These are phyloP conservation scores for Sepioteuthis lessoniana DNA, from an alignment of 2,888 invertebrate genomes.

Conservation along the genomic window DNA sequence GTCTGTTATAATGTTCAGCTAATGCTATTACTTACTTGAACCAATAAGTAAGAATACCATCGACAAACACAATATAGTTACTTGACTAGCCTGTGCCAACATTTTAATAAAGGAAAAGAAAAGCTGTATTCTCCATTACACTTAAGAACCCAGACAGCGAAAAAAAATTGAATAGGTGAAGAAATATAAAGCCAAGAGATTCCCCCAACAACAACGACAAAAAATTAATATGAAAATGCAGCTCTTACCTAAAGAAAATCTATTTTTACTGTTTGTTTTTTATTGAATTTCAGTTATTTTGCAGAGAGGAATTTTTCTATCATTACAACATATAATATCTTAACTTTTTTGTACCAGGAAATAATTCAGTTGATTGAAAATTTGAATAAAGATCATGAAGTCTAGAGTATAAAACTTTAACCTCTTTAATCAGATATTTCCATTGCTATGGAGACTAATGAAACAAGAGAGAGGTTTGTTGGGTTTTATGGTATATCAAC, in stretches of 20 bases:
- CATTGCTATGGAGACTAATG: too few relatives aligned
- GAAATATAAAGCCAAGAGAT: not conserved
- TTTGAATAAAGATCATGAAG: too few relatives aligned
- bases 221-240: not conserved
- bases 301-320: not conserved
- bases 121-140: not conserved
- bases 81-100: not conserved
- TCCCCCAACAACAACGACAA: not conserved
- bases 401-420: too few relatives aligned
- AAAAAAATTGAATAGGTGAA: not conserved
- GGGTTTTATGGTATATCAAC: too few relatives aligned
- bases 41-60: not conserved
- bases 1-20: not conserved
- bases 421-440: too few relatives aligned
- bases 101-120: not conserved
- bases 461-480: too few relatives aligned
- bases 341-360: too few relatives aligned
- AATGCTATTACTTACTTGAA: not conserved
- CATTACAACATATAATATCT: not conserved
- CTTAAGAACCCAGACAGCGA: not conserved
- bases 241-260: not conserved
- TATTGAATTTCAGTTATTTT: not conserved
- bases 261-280: not conserved
- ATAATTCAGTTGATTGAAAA: too few relatives aligned
- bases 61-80: not conserved